phyloP scores from a whole-genome alignment of 35 echinoderm and acorn worm genomes.

The Apostichopus japonicus region DNA sequence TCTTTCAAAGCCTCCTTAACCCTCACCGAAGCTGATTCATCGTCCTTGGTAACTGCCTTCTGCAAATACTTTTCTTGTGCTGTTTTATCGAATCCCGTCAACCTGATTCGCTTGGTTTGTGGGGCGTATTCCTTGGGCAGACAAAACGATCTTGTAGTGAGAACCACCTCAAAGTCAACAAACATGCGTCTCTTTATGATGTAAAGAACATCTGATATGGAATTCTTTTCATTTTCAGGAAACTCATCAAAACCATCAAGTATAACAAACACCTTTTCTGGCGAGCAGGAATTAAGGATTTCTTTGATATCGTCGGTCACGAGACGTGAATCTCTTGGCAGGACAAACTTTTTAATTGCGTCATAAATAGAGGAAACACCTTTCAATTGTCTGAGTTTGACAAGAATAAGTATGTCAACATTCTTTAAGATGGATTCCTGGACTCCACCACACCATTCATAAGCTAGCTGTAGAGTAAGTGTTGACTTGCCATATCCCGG shows the following conservation, averaged over 20 bases:
- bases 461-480: background rate
- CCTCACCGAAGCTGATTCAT: background rate
- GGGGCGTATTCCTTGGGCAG: background rate
- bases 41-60: background rate
- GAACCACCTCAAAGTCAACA: background rate
- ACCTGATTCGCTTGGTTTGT: conserved; percentile 4
- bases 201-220: background rate
- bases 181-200: background rate
- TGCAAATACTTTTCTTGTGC: background rate
- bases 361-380: background rate
- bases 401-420: background rate
- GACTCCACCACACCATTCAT: background rate
- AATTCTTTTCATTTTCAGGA: background rate
- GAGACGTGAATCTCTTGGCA: background rate
- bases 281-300: background rate
- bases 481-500: conserved; percentile 34
- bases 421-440: background rate
- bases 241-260: conserved; percentile 23
- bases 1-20: background rate
- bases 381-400: conserved; percentile 26
- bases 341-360: conserved; percentile 1
- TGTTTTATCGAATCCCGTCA: background rate
- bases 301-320: background rate
- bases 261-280: background rate
- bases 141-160: conserved; percentile 10